These are phyloP conservation scores for Drosophila maculinotata DNA, from an alignment of 2,888 invertebrate genomes.

Conservation along the genomic window DNA sequence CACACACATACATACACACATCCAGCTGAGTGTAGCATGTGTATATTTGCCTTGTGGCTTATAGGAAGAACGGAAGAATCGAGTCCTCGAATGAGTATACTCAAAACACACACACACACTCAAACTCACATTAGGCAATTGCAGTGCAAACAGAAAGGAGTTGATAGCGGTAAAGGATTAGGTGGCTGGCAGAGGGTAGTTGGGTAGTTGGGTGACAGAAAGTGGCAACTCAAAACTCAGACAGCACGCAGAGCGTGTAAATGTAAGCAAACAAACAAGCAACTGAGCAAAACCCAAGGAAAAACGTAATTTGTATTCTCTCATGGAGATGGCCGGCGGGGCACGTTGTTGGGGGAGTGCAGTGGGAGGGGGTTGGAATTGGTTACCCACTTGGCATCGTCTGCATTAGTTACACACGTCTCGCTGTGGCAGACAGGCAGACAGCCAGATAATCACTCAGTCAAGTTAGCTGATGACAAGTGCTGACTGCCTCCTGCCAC, in stretches of 20 bases:
- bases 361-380: background rate
- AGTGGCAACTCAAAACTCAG: conserved; percentile 22
- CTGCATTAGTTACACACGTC: conserved; percentile 5
- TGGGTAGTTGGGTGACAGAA: background rate
- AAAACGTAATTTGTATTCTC: conserved; percentile 62
- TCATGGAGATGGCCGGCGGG: conserved; percentile 29
- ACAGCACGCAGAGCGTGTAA: conserved; percentile 64
- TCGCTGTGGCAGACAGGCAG: conserved; percentile 46
- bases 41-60: conserved; percentile 38
- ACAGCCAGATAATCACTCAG: conserved; percentile 73
- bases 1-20: conserved; percentile 1
- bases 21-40: conserved; percentile 6
- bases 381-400: background rate
- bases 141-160: background rate
- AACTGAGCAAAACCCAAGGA: conserved; percentile 31
- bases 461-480: conserved; percentile 61
- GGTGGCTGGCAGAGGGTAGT: background rate
- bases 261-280: conserved; percentile 49
- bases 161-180: background rate
- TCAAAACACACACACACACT: conserved; percentile 8
- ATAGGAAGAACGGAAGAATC: conserved; percentile 16
- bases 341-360: background rate
- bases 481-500: conserved; percentile 37
- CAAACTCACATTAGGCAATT: conserved; percentile 40
- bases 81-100: conserved; percentile 15